Conservation (phyloP, 1,140 invertebrate species). For the Telenomus remus region DNA sequence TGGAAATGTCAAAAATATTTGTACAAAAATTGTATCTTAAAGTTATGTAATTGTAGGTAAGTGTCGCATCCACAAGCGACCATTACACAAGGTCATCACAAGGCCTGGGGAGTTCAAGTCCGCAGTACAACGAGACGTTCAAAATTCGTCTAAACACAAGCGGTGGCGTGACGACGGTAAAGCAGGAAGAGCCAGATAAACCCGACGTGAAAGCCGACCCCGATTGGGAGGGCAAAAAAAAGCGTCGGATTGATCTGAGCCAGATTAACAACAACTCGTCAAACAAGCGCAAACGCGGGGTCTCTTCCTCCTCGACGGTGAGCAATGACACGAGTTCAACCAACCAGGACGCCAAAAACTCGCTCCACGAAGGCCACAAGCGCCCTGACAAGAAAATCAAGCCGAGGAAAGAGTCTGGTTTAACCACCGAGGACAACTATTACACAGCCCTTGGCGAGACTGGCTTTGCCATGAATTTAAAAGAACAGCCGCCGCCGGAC, state of each 20-base stretch:
- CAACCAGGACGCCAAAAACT: slow-evolving; percentile 65
- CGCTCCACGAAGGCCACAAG: slow-evolving; percentile 60
- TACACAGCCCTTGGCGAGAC: slow-evolving; percentile 74
- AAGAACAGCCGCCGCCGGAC: slow-evolving; percentile 64
- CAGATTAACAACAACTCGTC: slow-evolving; percentile 47
- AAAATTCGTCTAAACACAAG: slow-evolving; percentile 73
- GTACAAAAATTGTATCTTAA: background rate
- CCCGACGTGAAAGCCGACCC: slow-evolving; percentile 65
- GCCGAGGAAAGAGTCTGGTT: slow-evolving; percentile 69
- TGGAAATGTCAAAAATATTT: too few relatives aligned
- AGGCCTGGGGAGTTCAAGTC: slow-evolving; percentile 63
- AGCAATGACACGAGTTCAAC: slow-evolving; percentile 70
- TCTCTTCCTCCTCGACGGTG: slow-evolving; percentile 71
- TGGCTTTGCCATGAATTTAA: slow-evolving; percentile 67
- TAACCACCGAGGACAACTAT: slow-evolving; percentile 74
- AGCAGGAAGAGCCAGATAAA: slow-evolving; percentile 68
- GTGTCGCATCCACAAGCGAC: slow-evolving; percentile 66
- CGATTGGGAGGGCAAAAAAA: slow-evolving; percentile 72
- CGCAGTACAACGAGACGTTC: slow-evolving; percentile 70
- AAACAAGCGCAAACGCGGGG: slow-evolving; percentile 68
- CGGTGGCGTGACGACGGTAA: slow-evolving; percentile 71
- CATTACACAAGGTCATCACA: slow-evolving; percentile 41
- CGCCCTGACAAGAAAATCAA: slow-evolving; percentile 71
- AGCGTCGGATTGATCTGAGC: slow-evolving; percentile 66
- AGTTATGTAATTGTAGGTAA: slow-evolving; percentile 18